Evolutionary conservation across 92 coral and sea anemone genomes (phyloP).

Genomic region (Metridium senile): DNA sequence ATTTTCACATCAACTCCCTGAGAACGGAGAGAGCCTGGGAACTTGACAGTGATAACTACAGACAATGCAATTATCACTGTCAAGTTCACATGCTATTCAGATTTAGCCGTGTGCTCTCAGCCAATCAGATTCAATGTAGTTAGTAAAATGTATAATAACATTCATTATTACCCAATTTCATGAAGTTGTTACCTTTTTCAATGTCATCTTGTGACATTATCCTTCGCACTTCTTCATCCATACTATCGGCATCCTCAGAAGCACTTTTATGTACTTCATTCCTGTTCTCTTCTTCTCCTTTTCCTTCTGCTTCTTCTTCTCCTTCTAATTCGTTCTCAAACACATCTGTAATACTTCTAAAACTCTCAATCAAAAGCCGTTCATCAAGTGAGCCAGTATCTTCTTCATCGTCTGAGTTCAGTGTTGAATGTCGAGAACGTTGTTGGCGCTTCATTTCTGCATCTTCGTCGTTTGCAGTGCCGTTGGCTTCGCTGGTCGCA

Average conservation of each 20-base stretch:
- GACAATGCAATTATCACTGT: too few relatives aligned
- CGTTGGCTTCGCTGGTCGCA: neutral
- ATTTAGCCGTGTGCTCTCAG: too few relatives aligned
- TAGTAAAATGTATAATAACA: too few relatives aligned
- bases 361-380: slow-evolving; percentile 18
- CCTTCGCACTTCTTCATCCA: slow-evolving; percentile 43
- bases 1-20: too few relatives aligned
- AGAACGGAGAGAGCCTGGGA: too few relatives aligned
- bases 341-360: slow-evolving; percentile 30
- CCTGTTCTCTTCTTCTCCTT: neutral
- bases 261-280: neutral
- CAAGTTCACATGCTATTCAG: too few relatives aligned
- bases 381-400: slow-evolving; percentile 17
- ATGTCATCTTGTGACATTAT: slow-evolving; percentile 29
- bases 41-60: too few relatives aligned
- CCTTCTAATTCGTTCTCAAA: slow-evolving; percentile 9
- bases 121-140: too few relatives aligned
- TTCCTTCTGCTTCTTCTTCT: neutral
- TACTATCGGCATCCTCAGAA: slow-evolving; percentile 39
- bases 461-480: neutral
- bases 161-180: too few relatives aligned
- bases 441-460: slow-evolving; percentile 1
- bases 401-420: slow-evolving; percentile 22
- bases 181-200: neutral
- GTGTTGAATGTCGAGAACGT: slow-evolving; percentile 15